Conservation (phyloP, 2,888 invertebrate genomes). For the Harpalus rufipes region DNA sequence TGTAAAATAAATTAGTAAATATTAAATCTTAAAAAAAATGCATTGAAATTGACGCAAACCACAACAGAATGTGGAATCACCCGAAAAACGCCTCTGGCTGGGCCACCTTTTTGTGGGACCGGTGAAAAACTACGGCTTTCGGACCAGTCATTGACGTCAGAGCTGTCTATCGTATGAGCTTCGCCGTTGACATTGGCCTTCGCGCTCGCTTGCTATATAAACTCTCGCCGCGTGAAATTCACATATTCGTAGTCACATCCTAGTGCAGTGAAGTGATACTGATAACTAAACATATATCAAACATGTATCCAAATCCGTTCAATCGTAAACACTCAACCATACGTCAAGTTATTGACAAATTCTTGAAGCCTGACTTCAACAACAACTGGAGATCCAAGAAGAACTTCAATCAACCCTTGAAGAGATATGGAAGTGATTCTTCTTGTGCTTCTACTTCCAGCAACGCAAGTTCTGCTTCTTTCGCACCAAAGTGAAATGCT, state of each 20-base stretch:
- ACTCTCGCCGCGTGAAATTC: background rate
- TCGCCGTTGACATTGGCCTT: slow-evolving; percentile 53
- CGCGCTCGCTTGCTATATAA: slow-evolving; percentile 15
- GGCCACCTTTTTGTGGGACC: slow-evolving; percentile 20
- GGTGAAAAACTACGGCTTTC: slow-evolving; percentile 13
- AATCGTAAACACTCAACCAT: slow-evolving; percentile 85
- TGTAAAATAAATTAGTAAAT: slow-evolving; percentile 8
- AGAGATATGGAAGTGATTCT: slow-evolving; percentile 68
- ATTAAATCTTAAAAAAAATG: background rate
- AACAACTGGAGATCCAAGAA: slow-evolving; percentile 66
- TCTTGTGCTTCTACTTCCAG: slow-evolving; percentile 66
- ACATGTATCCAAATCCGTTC: slow-evolving; percentile 85
- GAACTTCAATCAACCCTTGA: slow-evolving; percentile 58
- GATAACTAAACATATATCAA: slow-evolving; percentile 69
- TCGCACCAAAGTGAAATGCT: slow-evolving; percentile 63
- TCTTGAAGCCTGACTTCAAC: slow-evolving; percentile 79
- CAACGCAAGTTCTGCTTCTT: slow-evolving; percentile 49
- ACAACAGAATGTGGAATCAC: slow-evolving; percentile 34
- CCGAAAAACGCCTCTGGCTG: slow-evolving; percentile 27
- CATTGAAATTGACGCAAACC: slow-evolving; percentile 19
- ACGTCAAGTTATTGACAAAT: slow-evolving; percentile 83
- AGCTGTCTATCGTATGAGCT: slow-evolving; percentile 45
- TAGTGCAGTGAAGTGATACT: slow-evolving; percentile 24
- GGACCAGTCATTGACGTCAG: slow-evolving; percentile 56
- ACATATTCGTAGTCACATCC: background rate